Percentiles rank a stretch among this genome's conserved stretches.
Evolutionary conservation across 2,888 invertebrate genomes (phyloP).

Genomic region (Brenthis hecate): DNA sequence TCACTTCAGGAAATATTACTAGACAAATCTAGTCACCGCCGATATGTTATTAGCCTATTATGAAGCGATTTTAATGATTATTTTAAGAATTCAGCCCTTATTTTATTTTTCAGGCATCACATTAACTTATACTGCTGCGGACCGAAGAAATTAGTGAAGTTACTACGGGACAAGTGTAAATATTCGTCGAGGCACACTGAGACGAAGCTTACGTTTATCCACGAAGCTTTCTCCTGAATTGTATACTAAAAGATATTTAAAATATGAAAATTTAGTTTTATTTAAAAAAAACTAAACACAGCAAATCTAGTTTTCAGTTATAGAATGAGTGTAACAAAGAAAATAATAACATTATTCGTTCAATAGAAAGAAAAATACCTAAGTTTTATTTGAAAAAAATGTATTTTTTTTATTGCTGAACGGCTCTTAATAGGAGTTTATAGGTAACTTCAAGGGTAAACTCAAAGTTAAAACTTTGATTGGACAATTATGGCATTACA

Average conservation of each 20-base stretch:
- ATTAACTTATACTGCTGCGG: slow-evolving; percentile 75
- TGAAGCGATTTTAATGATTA: too few relatives aligned
- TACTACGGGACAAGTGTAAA: slow-evolving; percentile 64
- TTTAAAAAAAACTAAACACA: background rate
- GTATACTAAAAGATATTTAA: slow-evolving; percentile 41
- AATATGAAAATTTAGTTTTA: slow-evolving; percentile 1
- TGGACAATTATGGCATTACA: slow-evolving; percentile 11
- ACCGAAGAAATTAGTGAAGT: slow-evolving; percentile 76
- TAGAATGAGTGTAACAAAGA: too few relatives aligned
- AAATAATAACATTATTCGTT: too few relatives aligned
- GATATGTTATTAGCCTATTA: too few relatives aligned
- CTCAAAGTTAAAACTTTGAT: slow-evolving; percentile 19
- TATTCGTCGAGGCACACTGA: slow-evolving; percentile 57
- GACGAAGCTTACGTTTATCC: slow-evolving; percentile 70
- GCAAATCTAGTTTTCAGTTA: too few relatives aligned
- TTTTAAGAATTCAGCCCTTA: background rate
- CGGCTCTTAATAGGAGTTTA: background rate
- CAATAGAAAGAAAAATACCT: too few relatives aligned
- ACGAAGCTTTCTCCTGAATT: slow-evolving; percentile 70
- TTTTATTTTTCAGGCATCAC: slow-evolving; percentile 55
- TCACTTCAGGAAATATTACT: too few relatives aligned
- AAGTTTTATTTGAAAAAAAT: too few relatives aligned
- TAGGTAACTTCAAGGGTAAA: too few relatives aligned
- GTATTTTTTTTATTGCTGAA: too few relatives aligned
- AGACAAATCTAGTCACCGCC: too few relatives aligned